Evolutionary conservation across 2,888 invertebrate species (phyloP).

Genomic region (Agonopterix alstromeriana): DNA sequence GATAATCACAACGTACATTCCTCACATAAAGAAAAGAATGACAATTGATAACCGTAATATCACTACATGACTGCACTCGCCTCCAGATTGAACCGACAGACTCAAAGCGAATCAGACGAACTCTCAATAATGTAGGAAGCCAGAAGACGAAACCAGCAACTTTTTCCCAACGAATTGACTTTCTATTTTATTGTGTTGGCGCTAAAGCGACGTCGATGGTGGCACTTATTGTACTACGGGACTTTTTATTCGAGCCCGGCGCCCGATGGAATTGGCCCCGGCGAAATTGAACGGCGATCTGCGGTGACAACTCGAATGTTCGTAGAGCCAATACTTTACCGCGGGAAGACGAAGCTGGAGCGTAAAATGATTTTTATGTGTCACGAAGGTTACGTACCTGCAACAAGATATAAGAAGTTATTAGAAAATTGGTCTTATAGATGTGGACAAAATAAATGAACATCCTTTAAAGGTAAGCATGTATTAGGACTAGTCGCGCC

Average conservation of each 20-base stretch:
- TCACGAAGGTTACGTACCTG: constrained; percentile 36
- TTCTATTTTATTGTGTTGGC: constrained; percentile 71
- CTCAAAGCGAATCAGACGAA: too few species aligned
- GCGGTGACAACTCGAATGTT: constrained; percentile 23
- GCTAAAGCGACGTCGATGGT: constrained; percentile 69
- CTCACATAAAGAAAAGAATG: too few species aligned
- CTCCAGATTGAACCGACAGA: too few species aligned
- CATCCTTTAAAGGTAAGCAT: too few species aligned
- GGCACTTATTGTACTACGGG: constrained; percentile 65
- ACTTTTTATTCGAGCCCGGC: constrained; percentile 47
- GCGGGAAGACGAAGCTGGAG: not conserved
- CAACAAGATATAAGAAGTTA: constrained; percentile 21
- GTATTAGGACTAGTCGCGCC: too few species aligned
- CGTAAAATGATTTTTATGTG: not conserved
- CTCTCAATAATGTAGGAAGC: too few species aligned
- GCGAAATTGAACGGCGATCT: constrained; percentile 42
- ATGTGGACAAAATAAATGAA: too few species aligned
- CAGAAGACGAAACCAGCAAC: constrained; percentile 6
- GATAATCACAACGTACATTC: too few species aligned
- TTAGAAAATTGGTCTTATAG: not conserved
- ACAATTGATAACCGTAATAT: too few species aligned
- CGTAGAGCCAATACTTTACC: constrained; percentile 21
- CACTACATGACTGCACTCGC: too few species aligned
- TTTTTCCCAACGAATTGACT: constrained; percentile 51
- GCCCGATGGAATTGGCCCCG: constrained; percentile 38